phyloP scores from a whole-genome alignment of 2,113 vertebrate genomes.

The Indri indri region DNA sequence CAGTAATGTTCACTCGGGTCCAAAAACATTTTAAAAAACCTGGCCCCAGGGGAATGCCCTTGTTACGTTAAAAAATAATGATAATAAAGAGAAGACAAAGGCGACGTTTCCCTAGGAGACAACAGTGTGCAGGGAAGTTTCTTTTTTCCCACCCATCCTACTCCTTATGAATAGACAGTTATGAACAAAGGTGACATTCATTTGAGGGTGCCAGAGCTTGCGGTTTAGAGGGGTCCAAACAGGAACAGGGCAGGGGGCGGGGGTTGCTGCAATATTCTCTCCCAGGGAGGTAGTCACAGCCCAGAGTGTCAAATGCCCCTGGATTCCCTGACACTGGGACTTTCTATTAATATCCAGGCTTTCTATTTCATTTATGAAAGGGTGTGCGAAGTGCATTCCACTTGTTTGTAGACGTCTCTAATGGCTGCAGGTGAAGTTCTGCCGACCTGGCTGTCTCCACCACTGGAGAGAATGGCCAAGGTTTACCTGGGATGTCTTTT shows the following conservation, averaged over 20 bases:
- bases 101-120: constrained; percentile 50
- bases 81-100: constrained; percentile 22
- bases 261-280: constrained; percentile 60
- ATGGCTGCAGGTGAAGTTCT: not conserved
- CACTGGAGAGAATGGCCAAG: not conserved
- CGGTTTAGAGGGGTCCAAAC: not conserved
- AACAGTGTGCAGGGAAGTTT: not conserved
- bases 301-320: constrained; percentile 62
- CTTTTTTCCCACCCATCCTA: not conserved
- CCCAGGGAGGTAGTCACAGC: constrained; percentile 54
- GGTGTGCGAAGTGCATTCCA: not conserved
- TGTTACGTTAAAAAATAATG: constrained; percentile 64
- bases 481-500: not conserved
- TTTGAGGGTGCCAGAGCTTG: not conserved
- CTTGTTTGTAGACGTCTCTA: not conserved
- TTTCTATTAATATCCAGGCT: constrained; percentile 60
- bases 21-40: not conserved
- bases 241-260: not conserved
- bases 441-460: not conserved
- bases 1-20: constrained; percentile 56
- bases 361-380: not conserved
- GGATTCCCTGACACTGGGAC: constrained; percentile 66
- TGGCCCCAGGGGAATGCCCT: constrained; percentile 32
- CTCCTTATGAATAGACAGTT: constrained; percentile 59
- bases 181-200: constrained; percentile 74